These are phyloP conservation scores for Chelonoidis abingdonii DNA, from an alignment of 2,113 vertebrate genomes.

Conservation along the genomic window DNA sequence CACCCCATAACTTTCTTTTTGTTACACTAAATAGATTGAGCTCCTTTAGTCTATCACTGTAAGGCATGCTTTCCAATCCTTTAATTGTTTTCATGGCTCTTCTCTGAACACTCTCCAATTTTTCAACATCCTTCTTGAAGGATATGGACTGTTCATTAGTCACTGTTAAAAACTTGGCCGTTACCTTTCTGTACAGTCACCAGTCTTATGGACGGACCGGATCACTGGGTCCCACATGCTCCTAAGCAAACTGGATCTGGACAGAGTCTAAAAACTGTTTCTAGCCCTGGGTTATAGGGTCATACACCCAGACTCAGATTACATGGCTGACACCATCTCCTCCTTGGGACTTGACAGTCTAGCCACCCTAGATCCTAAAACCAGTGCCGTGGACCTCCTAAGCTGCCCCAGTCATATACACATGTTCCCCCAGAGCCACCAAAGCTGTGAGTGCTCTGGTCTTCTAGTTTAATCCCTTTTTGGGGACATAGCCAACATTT, in stretches of 20 bases:
- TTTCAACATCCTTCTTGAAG: not conserved
- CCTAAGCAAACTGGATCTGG: not conserved
- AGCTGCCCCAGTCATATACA: not conserved
- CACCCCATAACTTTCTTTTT: not conserved
- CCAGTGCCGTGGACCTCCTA: not conserved
- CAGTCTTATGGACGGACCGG: not conserved
- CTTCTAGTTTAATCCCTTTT: not conserved
- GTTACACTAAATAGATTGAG: not conserved
- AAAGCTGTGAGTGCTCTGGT: not conserved
- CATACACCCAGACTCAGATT: not conserved
- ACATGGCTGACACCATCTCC: not conserved
- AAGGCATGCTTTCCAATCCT: not conserved
- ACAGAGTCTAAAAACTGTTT: not conserved
- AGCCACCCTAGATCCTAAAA: not conserved
- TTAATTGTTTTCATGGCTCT: not conserved
- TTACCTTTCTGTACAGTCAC: not conserved
- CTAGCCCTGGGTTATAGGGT: not conserved
- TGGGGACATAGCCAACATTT: not conserved
- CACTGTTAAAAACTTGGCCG: not conserved
- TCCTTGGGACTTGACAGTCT: not conserved
- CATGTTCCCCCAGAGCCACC: not conserved
- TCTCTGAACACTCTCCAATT: not conserved
- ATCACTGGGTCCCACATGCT: not conserved
- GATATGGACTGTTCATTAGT: not conserved
- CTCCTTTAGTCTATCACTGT: not conserved